Percentiles rank a stretch among this genome's conserved stretches.
phyloP scores from a whole-genome alignment of 2,113 vertebrate genomes.

The Daubentonia madagascariensis region DNA sequence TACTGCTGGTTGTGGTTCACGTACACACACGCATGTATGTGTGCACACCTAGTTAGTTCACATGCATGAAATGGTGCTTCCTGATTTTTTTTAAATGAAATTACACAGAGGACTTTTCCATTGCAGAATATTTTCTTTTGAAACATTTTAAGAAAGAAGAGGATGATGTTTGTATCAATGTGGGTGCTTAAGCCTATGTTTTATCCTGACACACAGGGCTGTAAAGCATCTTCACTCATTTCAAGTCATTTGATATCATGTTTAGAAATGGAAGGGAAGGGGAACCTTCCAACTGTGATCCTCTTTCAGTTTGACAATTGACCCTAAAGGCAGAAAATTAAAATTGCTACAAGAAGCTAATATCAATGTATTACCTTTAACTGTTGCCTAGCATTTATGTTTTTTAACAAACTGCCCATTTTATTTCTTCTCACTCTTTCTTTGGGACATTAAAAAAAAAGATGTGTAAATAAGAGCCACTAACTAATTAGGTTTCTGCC shows the following conservation, averaged over 20 bases:
- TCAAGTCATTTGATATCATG: background rate
- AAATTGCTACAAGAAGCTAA: constrained; percentile 58
- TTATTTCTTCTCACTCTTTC: constrained; percentile 50
- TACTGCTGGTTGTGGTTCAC: constrained; percentile 55
- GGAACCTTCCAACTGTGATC: background rate
- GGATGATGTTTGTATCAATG: background rate
- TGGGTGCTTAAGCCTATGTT: background rate
- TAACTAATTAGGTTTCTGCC: constrained; percentile 73
- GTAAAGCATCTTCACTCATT: background rate
- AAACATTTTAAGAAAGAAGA: background rate
- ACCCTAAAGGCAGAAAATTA: constrained; percentile 65
- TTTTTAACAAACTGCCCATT: constrained; percentile 34
- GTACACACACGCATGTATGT: background rate
- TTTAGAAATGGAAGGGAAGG: background rate
- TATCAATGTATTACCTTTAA: background rate
- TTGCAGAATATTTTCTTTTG: background rate
- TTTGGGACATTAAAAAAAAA: constrained; percentile 66
- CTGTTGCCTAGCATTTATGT: constrained; percentile 41
- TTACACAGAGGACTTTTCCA: background rate
- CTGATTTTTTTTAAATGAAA: background rate
- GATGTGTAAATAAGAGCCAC: constrained; percentile 66
- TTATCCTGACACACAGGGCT: background rate
- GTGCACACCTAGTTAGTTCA: background rate
- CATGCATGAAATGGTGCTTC: background rate
- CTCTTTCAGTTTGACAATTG: constrained; percentile 64